Conservation (phyloP, 1,140 invertebrate genomes). For the Zelostemma sp. region DNA sequence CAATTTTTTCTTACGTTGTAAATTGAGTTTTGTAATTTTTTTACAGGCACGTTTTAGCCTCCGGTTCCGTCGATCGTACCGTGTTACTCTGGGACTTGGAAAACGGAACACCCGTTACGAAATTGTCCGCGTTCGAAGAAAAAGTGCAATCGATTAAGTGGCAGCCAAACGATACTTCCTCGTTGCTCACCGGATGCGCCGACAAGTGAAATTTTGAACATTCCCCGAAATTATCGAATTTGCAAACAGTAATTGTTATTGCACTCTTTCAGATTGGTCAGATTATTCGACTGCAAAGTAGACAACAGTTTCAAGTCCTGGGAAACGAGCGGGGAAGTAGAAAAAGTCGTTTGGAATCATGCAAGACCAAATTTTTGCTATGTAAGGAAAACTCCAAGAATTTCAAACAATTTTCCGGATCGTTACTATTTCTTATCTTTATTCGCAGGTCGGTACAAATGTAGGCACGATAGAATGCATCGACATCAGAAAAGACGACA, state of each 20-base stretch:
- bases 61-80: conserved; percentile 90
- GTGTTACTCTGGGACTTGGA: conserved; percentile 95
- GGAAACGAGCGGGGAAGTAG: conserved; percentile 84
- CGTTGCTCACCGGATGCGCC: conserved; percentile 82
- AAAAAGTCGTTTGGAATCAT: conserved; percentile 89
- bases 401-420: not conserved
- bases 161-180: conserved; percentile 87
- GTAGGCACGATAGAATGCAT: conserved; percentile 84
- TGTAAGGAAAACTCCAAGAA: conserved; percentile 72
- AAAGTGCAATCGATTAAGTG: conserved; percentile 90
- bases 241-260: conserved; percentile 5
- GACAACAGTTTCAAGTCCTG: conserved; percentile 76
- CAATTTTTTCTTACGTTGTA: conserved; percentile 12
- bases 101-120: conserved; percentile 79
- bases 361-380: conserved; percentile 80
- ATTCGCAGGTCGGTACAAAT: conserved; percentile 80
- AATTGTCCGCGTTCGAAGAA: conserved; percentile 81
- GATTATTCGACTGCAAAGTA: conserved; percentile 84
- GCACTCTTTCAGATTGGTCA: conserved; percentile 73
- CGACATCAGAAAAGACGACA: conserved; percentile 77
- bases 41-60: conserved; percentile 87
- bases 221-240: not conserved
- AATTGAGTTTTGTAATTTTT: not conserved
- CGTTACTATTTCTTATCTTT: too few relatives aligned
- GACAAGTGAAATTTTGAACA: conserved; percentile 70